Conservation (phyloP, 1,140 invertebrate species). For the Calliphora vicina region DNA sequence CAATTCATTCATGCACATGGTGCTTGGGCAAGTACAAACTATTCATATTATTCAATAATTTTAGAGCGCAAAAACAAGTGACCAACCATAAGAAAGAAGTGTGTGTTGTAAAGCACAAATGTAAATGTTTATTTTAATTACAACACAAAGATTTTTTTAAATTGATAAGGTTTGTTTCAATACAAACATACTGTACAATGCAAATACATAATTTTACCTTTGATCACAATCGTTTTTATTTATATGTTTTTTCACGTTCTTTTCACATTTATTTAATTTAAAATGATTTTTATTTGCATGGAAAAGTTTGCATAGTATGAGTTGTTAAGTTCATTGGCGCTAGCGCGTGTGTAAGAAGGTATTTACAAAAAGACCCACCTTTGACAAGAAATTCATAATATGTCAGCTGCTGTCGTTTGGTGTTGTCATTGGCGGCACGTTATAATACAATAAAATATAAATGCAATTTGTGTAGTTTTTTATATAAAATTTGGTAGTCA, state of each 20-base stretch:
- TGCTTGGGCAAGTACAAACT: neutral
- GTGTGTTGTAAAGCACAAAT: neutral
- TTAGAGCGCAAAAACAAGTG: no score
- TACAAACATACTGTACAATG: neutral
- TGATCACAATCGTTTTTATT: conserved; percentile 14
- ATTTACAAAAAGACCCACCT: neutral
- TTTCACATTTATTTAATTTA: neutral
- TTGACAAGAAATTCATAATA: neutral
- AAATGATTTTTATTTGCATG: neutral
- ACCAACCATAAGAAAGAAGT: neutral
- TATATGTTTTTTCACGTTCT: neutral
- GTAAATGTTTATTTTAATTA: conserved; percentile 32
- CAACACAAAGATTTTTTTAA: conserved; percentile 3
- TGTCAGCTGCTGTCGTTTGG: neutral
- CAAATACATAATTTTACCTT: neutral
- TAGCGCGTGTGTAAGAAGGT: neutral
- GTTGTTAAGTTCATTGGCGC: neutral
- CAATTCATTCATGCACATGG: no score
- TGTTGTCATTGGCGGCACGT: neutral
- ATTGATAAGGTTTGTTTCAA: conserved; percentile 20
- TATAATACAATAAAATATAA: neutral
- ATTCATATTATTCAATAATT: neutral
- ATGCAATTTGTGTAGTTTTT: neutral
- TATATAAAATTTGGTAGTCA: no score
- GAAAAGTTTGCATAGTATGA: neutral